Percentiles rank a stretch among this genome's conserved stretches.
phyloP scores from a whole-genome alignment of 2,888 invertebrate genomes.

The Brenthis ino region DNA sequence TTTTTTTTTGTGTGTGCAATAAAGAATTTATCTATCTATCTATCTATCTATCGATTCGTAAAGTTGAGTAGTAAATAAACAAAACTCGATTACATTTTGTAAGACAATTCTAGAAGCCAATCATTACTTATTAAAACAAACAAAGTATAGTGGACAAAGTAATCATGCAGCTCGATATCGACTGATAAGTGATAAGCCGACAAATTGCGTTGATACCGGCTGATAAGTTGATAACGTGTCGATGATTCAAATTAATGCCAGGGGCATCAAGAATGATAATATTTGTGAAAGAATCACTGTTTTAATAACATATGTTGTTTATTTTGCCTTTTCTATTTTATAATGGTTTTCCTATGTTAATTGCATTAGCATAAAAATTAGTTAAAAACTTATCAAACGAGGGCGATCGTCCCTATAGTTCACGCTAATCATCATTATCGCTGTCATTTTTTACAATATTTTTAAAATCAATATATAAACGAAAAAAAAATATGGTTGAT shows the following conservation, averaged over 20 bases:
- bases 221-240: constrained; percentile 26
- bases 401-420: too few species aligned
- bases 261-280: constrained; percentile 6
- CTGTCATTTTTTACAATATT: too few species aligned
- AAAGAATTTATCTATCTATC: too few species aligned
- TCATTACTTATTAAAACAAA: constrained; percentile 17
- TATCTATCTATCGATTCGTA: too few species aligned
- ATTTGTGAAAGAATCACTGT: constrained; percentile 20
- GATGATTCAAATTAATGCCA: constrained; percentile 33
- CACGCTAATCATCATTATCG: too few species aligned
- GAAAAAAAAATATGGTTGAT: too few species aligned
- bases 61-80: neutral
- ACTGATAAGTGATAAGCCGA: constrained; percentile 31
- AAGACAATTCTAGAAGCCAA: constrained; percentile 11
- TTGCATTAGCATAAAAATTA: too few species aligned
- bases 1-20: too few species aligned
- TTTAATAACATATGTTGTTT: neutral
- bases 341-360: neutral
- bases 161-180: constrained; percentile 26
- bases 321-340: neutral
- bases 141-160: constrained; percentile 28
- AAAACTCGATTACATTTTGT: neutral
- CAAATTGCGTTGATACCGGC: constrained; percentile 31
- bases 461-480: too few species aligned
- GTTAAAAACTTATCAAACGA: too few species aligned